Conservation (phyloP, 2,888 invertebrate species). For the Patella caerulea region DNA sequence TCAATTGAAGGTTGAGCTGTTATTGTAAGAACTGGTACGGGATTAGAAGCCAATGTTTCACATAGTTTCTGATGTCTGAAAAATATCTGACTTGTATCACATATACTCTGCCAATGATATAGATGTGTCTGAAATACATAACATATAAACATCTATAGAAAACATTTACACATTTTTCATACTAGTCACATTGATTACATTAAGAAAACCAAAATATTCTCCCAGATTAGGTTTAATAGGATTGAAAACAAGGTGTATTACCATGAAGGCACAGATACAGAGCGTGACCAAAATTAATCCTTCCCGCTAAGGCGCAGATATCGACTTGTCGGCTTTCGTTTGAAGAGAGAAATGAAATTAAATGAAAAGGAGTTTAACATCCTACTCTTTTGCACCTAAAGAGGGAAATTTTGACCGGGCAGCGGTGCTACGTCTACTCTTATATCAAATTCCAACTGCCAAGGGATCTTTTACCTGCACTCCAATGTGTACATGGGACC, state of each 20-base stretch:
- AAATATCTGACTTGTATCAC: slow-evolving; percentile 75
- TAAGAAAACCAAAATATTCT: neutral
- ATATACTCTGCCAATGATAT: slow-evolving; percentile 75
- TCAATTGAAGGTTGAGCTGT: slow-evolving; percentile 73
- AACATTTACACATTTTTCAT: neutral
- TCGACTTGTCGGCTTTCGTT: no score
- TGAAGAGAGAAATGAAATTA: no score
- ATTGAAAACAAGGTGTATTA: neutral
- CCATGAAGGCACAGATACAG: neutral
- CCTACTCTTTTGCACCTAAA: no score
- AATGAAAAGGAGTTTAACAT: no score
- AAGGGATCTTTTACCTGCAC: no score
- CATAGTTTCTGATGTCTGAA: slow-evolving; percentile 80
- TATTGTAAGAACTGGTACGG: slow-evolving; percentile 83
- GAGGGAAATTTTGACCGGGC: no score
- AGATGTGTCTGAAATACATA: slow-evolving; percentile 76
- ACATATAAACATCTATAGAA: neutral
- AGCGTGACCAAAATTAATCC: no score
- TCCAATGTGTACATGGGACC: no score
- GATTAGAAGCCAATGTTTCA: slow-evolving; percentile 81
- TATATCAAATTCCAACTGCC: no score
- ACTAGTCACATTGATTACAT: no score
- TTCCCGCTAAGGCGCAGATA: no score
- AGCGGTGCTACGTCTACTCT: no score
- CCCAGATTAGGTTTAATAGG: neutral